Percentiles rank a stretch among this genome's conserved stretches.
Evolutionary conservation across 2,888 invertebrate species (phyloP).

Genomic region (Boloria euphrosyne): DNA sequence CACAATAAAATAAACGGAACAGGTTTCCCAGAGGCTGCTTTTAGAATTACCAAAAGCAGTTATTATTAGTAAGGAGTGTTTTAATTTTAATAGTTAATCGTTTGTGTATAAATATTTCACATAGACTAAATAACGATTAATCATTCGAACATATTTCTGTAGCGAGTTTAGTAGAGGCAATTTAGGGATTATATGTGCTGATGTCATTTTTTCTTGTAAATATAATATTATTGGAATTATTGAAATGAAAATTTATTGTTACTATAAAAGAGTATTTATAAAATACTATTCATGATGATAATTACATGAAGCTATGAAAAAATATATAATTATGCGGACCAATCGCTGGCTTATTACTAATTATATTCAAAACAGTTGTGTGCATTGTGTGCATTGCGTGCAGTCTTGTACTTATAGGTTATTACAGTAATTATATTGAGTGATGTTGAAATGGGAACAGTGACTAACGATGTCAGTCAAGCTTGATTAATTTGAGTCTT

Average conservation of each 20-base stretch:
- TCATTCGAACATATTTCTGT: too few species aligned
- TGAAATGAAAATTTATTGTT: slow-evolving; percentile 25
- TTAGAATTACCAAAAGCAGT: background rate
- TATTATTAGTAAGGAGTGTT: background rate
- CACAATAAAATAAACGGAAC: too few species aligned
- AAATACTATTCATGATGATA: background rate
- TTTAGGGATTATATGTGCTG: slow-evolving; percentile 34
- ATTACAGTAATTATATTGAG: slow-evolving; percentile 72
- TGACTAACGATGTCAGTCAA: slow-evolving; percentile 54
- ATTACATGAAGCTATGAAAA: background rate
- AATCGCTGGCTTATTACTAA: slow-evolving; percentile 21
- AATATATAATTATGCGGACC: slow-evolving; percentile 2
- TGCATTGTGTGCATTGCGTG: slow-evolving; percentile 59
- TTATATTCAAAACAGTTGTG: slow-evolving; percentile 43
- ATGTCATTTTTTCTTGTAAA: slow-evolving; percentile 33
- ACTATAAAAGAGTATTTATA: too few species aligned
- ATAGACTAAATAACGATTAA: too few species aligned
- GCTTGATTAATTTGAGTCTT: slow-evolving; percentile 16
- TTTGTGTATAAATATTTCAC: too few species aligned
- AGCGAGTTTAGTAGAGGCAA: slow-evolving; percentile 20
- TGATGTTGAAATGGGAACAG: slow-evolving; percentile 73
- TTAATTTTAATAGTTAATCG: too few species aligned
- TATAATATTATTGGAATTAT: slow-evolving; percentile 12
- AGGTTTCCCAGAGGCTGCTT: too few species aligned
- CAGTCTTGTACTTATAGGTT: slow-evolving; percentile 53